Base-by-base conservation (phyloP, 2,888 invertebrate species). In the Nomada lathburiana region DNA sequence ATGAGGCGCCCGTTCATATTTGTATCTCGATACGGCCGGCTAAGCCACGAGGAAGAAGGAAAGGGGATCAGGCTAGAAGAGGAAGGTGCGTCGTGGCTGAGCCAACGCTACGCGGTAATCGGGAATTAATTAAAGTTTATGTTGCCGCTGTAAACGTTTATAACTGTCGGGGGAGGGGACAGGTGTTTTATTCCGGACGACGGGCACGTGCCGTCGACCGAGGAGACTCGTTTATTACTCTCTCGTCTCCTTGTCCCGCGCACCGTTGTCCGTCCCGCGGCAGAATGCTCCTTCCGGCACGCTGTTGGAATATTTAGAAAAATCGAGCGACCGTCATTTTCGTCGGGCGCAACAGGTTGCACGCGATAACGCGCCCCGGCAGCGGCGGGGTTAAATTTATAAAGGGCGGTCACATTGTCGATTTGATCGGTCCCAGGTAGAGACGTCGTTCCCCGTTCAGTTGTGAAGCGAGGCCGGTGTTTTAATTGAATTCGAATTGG, bases 51-150 rank as follows among this genome's bases (percentile, higher is more conserved):
- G 57, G 55, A 57, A 23, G 18, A 10, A 36, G 47, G 23, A 67
- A 20, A 42, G 44, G 67, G 23, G 11, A 13, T 1, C 26, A 9
- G 2, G 13, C 29, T 16, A 13, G 62, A 44, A 47, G 52, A 60
- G 57, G 20, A 20, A 72, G 20, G 36, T 65, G 53, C 57, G 47
- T 50, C 36, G 60, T 13, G 64, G 47, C 11, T 13, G 64, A 11
- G 59, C 52, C 80, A 67, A 73, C 76, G 64, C 70, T 53, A 59
- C 89, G 89, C 90, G 90, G 91, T 93, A 92, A 93, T 93, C 92
- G 92, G 89, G 90, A 92, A 92, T 94, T 93, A 93, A 94, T 93
- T 93, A 92, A 91, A 91, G 90, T 93, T 93, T 92, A 93, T 92
- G 91, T 89, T 90, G 88, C 86, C 86, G 85, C 85, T 91, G 92